Percentiles rank a stretch among this genome's conserved stretches.
Evolutionary conservation across 2,113 vertebrate genomes (phyloP).

Genomic region (Oncorhynchus clarkii): DNA sequence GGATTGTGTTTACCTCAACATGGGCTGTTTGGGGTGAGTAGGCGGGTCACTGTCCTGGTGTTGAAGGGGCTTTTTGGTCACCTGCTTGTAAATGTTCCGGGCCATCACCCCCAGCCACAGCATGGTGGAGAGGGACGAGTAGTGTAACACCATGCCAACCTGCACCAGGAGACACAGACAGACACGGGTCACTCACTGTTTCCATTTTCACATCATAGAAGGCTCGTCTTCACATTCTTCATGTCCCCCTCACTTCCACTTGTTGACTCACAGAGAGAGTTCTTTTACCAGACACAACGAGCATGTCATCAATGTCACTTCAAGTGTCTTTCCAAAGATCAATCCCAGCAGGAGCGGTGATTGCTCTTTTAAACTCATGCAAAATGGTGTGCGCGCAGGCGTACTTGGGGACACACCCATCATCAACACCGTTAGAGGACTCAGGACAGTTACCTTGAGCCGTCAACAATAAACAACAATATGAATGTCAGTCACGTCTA

Average conservation of each 20-base stretch:
- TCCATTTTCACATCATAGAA: not conserved
- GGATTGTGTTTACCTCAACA: slow-evolving; percentile 83
- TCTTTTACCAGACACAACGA: not conserved
- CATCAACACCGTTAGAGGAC: too few relatives aligned
- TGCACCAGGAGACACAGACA: slow-evolving; percentile 52
- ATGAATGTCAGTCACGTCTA: slow-evolving; percentile 52
- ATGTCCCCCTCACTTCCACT: slow-evolving; percentile 21
- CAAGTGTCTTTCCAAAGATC: not conserved
- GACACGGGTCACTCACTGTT: not conserved
- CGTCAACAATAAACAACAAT: too few relatives aligned
- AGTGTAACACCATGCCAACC: slow-evolving; percentile 93
- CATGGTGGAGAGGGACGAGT: slow-evolving; percentile 91
- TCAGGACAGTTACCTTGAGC: too few relatives aligned
- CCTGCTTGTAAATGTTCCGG: slow-evolving; percentile 95
- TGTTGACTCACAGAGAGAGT: slow-evolving; percentile 26
- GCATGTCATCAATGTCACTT: slow-evolving; percentile 2
- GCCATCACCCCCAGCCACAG: slow-evolving; percentile 95
- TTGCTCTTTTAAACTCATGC: too few relatives aligned
- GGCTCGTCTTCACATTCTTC: slow-evolving; percentile 2
- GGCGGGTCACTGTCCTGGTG: slow-evolving; percentile 80
- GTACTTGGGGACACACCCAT: too few relatives aligned
- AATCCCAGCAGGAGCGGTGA: not conserved
- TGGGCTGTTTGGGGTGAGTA: slow-evolving; percentile 79
- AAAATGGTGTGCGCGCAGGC: too few relatives aligned
- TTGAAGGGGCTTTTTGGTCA: slow-evolving; percentile 85